Base-by-base conservation (phyloP, 37 sponge, comb jelly and placozoan species). In the Aplysina aerophoba region DNA sequence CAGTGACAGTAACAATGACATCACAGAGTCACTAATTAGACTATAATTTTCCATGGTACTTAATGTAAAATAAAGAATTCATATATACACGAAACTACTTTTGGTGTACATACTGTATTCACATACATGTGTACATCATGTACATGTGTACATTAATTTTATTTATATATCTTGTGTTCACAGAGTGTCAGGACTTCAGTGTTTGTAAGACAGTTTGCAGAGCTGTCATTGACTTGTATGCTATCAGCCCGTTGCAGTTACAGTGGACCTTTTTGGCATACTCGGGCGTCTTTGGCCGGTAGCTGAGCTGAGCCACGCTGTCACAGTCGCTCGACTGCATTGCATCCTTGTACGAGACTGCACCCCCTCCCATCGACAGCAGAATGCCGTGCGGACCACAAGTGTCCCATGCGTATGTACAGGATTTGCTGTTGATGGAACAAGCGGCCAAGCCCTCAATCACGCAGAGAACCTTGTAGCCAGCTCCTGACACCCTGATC, bases 301-400 rank as follows among this genome's bases (percentile, higher is more conserved):
- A 65, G 11, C 27, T 25, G 22, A 65, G 22, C 22, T 65, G 66
- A 65, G 27, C 14, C 14, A 65, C 11, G 22, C 28, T n/a, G n/a
- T n/a, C n/a, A n/a, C n/a, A 65, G 8, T 37, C 31, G 31, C 6
- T 73, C 20, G 41, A 8, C 33, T 87, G 38, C 19, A 41, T 57
- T 34, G 38, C 64, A 41, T 15, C 19, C n/a, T 17, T 41, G 20
- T 60, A 57, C 16, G 12, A 21, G 41, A 88, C 75, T 0, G 89
- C 38, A 15, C 64, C 83, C 0, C 93, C 93, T 25, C 88, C 87
- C 69, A 92, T 38, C 21, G 89, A 79, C 27, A 50, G 19, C 55
- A 92, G 55, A 25, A 92, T 89, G 69, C 90, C 93, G 40, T 92
- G 89, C 6, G 90, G 81, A n/a, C 87, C 93, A 83, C 93, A 92